Evolutionary conservation across 1,140 invertebrate species (phyloP).

Genomic region (Papilio polyxenes): DNA sequence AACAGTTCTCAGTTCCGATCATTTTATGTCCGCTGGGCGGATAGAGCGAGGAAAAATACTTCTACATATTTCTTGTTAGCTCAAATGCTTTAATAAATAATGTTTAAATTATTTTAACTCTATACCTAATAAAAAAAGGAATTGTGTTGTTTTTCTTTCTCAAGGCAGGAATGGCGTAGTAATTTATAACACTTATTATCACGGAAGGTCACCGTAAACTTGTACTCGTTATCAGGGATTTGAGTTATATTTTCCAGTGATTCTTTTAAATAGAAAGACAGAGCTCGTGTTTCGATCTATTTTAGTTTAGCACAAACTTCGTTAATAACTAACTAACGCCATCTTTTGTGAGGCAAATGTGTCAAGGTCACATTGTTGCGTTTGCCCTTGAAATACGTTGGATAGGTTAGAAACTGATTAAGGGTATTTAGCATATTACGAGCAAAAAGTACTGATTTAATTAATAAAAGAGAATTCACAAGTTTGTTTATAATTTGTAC

Average conservation of each 20-base stretch:
- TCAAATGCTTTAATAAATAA: not conserved
- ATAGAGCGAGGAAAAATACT: constrained; percentile 48
- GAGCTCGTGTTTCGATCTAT: constrained; percentile 31
- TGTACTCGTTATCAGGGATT: not conserved
- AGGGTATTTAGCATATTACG: constrained; percentile 12
- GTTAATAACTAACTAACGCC: constrained; percentile 48
- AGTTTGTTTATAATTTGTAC: not conserved
- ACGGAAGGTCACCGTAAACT: constrained; percentile 6
- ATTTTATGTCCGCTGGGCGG: constrained; percentile 52
- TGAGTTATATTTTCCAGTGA: not conserved
- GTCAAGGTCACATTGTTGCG: constrained; percentile 53
- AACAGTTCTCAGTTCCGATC: constrained; percentile 64
- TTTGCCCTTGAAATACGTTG: constrained; percentile 32
- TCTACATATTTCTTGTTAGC: constrained; percentile 2
- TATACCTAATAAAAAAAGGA: not conserved
- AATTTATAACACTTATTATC: constrained; percentile 11
- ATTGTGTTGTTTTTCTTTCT: constrained; percentile 3
- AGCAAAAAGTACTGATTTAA: not conserved
- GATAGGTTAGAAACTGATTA: constrained; percentile 44
- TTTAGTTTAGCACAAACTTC: constrained; percentile 41
- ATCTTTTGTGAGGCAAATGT: constrained; percentile 47
- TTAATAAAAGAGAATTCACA: not conserved
- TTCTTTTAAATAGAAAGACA: constrained; percentile 34
- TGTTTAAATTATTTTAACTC: constrained; percentile 7
- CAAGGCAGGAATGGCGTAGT: constrained; percentile 3